Base-by-base conservation (phyloP, 2,113 vertebrate genomes). In the Periophthalmus modestus region DNA sequence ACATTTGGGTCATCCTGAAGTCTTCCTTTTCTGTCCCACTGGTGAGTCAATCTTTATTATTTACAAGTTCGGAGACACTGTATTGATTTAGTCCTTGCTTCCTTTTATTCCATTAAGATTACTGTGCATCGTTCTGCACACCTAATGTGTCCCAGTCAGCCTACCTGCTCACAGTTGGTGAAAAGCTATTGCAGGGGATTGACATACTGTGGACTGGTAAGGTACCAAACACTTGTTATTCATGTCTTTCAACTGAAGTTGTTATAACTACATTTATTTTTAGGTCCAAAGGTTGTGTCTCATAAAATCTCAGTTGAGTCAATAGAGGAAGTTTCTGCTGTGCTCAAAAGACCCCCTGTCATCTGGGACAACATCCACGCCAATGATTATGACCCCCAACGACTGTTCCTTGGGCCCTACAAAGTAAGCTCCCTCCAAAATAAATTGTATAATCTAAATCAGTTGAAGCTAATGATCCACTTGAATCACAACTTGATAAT, bases 331-430 rank as follows among this genome's bases (percentile, higher is more conserved):
- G 96, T 99, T 80, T 95, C 97, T 2, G 94, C 95, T 39, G 95
- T 99, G 78, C 93, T 99, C 75, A 95, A 94, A 85, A 96, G 98
- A 87, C 89, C 97, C 0, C 97, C 97, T 16, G 95, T 99, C 77
- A 99, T 99, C 83, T 99, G 98, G 98, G 98, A 99, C 93, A 99
- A 99, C 78, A 97, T 99, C 85, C 98, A 99, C 57, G 98, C 98
- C 66, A 99, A 99, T 58, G 98, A 99, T 84, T 99, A 99, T 33
- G 98, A 99, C 89, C 98, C 98, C 68, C 98, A 99, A 89, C 96
- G 97, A 69, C 81, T 99, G 1, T 97, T 98, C 85, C 91, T 99
- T 59, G 97, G 98, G 16, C 98, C 98, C 5, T 99, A 94, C 80
- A 99, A 99, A 73, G 91, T 90, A 46, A 21, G 36, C 16, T 46